Percentiles rank a stretch among this genome's conserved stretches.
These are phyloP conservation scores for Anthophora plumipes DNA, from an alignment of 2,888 invertebrate genomes.

Conservation along the genomic window DNA sequence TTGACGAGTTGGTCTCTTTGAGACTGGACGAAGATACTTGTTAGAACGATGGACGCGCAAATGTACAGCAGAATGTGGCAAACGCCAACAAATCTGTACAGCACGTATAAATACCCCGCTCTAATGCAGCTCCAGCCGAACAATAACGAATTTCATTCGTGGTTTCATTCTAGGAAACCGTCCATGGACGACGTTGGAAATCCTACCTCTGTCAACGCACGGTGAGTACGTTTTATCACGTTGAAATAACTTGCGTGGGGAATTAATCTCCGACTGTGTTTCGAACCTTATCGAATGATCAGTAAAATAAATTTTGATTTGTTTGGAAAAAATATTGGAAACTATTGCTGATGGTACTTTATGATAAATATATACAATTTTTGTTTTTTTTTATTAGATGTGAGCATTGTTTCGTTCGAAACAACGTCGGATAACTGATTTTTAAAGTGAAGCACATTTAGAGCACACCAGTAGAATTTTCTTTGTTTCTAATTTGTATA, in stretches of 20 bases:
- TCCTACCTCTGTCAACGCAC: constrained; percentile 93
- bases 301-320: neutral
- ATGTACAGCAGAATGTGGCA: constrained; percentile 81
- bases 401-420: no score
- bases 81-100: constrained; percentile 77
- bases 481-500: no score
- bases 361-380: no score
- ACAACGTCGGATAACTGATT: no score
- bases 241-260: constrained; percentile 2
- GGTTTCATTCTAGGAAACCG: constrained; percentile 92
- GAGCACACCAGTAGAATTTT: no score
- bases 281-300: neutral
- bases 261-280: neutral
- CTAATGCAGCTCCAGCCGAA: constrained; percentile 81
- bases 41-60: constrained; percentile 75
- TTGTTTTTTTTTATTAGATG: no score
- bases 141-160: constrained; percentile 84
- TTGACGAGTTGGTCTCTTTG: neutral
- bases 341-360: no score
- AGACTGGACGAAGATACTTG: constrained; percentile 16
- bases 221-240: constrained; percentile 88
- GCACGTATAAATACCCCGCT: constrained; percentile 80
- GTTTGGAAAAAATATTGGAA: no score
- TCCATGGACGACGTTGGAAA: constrained; percentile 94
- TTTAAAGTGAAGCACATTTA: no score